A percentile compares a stretch with the other conserved stretches of the same genome.
phyloP scores from a whole-genome alignment of 1,140 invertebrate genomes.

The Nomia melanderi region DNA sequence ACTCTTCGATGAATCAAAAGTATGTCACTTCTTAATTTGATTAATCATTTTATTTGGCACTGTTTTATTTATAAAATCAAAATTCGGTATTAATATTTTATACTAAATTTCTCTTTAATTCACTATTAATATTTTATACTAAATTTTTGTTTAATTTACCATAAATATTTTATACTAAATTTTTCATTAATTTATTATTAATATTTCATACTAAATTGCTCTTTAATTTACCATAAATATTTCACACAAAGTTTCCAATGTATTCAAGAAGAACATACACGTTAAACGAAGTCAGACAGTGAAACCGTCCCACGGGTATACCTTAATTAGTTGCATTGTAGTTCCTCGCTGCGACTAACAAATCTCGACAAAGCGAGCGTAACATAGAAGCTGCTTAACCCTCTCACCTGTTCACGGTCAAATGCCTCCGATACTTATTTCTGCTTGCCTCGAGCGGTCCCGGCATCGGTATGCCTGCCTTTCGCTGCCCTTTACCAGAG shows the following conservation, averaged over 20 bases:
- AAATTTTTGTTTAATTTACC: too few species aligned
- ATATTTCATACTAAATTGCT: too few species aligned
- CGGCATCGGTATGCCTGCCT: not conserved
- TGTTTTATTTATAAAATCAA: too few species aligned
- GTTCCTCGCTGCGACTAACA: not conserved
- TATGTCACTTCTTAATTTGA: too few species aligned
- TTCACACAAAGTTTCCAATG: constrained; percentile 25
- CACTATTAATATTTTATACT: too few species aligned
- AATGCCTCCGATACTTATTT: constrained; percentile 25
- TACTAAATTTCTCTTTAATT: too few species aligned
- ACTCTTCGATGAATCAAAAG: too few species aligned
- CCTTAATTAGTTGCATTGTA: constrained; percentile 21
- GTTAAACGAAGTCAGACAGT: constrained; percentile 1
- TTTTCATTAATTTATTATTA: too few species aligned
- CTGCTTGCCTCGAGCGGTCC: not conserved
- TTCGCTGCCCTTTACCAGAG: not conserved
- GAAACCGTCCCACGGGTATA: not conserved
- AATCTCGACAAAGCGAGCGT: constrained; percentile 32
- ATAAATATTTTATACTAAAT: too few species aligned
- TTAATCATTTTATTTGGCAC: too few species aligned
- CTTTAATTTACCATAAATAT: too few species aligned
- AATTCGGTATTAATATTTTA: too few species aligned
- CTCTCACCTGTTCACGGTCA: constrained; percentile 39
- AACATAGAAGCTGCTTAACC: constrained; percentile 29
- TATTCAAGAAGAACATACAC: not conserved